Percentiles rank a stretch among this genome's conserved stretches.
Conservation (phyloP, 2,113 vertebrate species). For the Ranitomeya imitator region DNA sequence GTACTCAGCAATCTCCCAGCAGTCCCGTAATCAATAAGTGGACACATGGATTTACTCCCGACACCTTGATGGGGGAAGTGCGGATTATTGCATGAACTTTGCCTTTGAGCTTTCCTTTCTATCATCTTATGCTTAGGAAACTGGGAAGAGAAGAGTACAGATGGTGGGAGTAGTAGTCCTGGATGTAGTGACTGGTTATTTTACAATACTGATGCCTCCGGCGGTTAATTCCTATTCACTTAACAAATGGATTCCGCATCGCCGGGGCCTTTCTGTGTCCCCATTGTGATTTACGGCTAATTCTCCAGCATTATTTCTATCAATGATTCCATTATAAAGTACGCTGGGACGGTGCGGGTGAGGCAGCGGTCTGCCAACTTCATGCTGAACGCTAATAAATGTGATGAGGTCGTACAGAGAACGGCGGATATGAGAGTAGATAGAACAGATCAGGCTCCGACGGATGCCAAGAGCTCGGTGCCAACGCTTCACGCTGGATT, state of each 20-base stretch:
- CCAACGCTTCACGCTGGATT: conserved; percentile 45
- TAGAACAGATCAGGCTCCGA: conserved; percentile 9
- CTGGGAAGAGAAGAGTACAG: not conserved
- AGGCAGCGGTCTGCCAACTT: conserved; percentile 26
- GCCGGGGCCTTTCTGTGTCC: not conserved
- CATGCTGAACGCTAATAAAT: conserved; percentile 43
- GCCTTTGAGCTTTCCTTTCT: not conserved
- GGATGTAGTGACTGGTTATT: not conserved
- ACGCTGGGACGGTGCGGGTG: conserved; percentile 12
- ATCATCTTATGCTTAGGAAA: not conserved
- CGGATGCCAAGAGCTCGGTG: conserved; percentile 31
- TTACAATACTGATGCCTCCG: not conserved
- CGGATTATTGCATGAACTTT: too few species aligned
- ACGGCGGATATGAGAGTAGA: not conserved
- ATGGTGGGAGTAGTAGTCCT: not conserved
- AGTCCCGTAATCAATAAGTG: too few species aligned
- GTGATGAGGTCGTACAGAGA: conserved; percentile 45
- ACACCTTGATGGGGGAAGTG: too few species aligned
- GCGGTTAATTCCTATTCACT: not conserved
- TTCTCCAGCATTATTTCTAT: conserved; percentile 19
- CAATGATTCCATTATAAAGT: conserved; percentile 35
- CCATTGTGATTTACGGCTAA: not conserved
- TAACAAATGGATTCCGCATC: not conserved
- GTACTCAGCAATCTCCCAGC: too few species aligned
- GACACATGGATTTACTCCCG: too few species aligned